Conservation (phyloP, 2,113 vertebrate species). For the Dryoscopus gambensis region DNA sequence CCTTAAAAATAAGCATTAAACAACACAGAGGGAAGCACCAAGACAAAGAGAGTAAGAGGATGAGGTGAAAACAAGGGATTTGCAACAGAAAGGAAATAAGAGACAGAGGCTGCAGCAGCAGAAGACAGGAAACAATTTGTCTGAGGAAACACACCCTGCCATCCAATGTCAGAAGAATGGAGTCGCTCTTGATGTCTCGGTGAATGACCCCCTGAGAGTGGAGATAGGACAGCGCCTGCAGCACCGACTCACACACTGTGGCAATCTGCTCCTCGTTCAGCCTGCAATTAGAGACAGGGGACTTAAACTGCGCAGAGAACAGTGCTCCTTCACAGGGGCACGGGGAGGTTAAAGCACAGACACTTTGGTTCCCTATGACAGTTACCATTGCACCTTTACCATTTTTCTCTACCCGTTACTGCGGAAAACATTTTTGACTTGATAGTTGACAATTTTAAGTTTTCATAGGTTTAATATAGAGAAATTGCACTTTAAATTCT, state of each 20-base stretch:
- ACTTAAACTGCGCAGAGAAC: background rate
- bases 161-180: constrained; percentile 91
- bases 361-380: background rate
- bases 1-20: background rate
- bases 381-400: background rate
- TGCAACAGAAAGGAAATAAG: background rate
- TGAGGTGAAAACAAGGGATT: accelerated
- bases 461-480: background rate
- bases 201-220: constrained; percentile 98
- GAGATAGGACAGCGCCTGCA: constrained; percentile 94
- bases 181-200: constrained; percentile 98
- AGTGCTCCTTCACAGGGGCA: background rate
- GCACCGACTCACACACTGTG: constrained; percentile 93
- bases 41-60: background rate
- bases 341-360: background rate
- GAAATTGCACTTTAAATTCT: background rate
- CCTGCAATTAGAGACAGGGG: constrained; percentile 62
- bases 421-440: background rate
- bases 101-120: background rate
- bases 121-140: background rate
- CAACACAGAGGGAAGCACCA: background rate
- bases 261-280: constrained; percentile 97
- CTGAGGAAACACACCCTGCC: constrained; percentile 80
- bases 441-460: background rate
- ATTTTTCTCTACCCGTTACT: background rate